These are phyloP conservation scores for Galleria mellonella DNA, from an alignment of 1,140 invertebrate species.

Conservation along the genomic window DNA sequence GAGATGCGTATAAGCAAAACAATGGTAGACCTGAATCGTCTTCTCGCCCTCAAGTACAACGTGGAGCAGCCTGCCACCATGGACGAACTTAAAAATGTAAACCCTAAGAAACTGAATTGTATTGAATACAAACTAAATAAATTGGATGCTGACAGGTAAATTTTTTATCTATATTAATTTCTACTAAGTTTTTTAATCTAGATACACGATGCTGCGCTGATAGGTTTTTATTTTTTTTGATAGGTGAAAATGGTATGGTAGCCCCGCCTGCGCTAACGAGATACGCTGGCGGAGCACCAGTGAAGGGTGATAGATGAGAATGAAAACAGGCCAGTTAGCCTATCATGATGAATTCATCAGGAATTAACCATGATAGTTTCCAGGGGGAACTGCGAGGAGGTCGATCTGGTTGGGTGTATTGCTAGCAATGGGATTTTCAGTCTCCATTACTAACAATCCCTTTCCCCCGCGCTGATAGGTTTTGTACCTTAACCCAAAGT, in stretches of 20 bases:
- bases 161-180: background rate
- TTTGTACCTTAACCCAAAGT: background rate
- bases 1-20: slow-evolving; percentile 16
- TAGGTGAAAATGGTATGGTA: no score
- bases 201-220: background rate
- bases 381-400: no score
- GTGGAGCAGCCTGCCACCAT: slow-evolving; percentile 10
- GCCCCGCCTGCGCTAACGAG: no score
- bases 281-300: no score
- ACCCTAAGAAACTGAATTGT: slow-evolving; percentile 19
- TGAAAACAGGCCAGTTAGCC: no score
- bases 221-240: background rate
- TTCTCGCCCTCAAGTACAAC: slow-evolving; percentile 24
- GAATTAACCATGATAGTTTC: no score
- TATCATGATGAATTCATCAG: no score
- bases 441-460: no score
- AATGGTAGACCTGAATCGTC: slow-evolving; percentile 13
- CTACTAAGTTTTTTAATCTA: background rate
- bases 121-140: slow-evolving; percentile 31
- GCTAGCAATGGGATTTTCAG: no score
- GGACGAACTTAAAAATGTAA: slow-evolving; percentile 23
- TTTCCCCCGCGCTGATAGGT: background rate
- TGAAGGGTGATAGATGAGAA: no score
- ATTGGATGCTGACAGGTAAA: slow-evolving; percentile 28
- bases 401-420: no score